Evolutionary conservation across 2,113 vertebrate species (phyloP).

Genomic region (Dicaeum eximium): DNA sequence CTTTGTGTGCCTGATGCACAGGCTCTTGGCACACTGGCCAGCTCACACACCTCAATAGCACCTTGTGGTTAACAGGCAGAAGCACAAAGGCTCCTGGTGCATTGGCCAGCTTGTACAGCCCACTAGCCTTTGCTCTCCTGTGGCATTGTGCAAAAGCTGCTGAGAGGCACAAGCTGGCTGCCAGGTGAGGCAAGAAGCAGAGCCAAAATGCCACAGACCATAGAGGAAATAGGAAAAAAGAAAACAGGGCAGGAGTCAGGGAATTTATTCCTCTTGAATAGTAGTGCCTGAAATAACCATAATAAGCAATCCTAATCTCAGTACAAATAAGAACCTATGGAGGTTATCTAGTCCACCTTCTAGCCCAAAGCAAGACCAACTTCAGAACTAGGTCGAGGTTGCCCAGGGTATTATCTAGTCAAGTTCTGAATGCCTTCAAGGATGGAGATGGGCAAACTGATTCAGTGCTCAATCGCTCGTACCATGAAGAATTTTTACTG

Average conservation of each 20-base stretch:
- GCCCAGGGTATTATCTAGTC: not conserved
- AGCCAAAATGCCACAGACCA: not conserved
- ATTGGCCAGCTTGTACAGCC: not conserved
- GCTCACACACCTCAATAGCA: slow-evolving; percentile 48
- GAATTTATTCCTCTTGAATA: not conserved
- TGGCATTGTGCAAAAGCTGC: not conserved
- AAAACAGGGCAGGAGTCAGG: not conserved
- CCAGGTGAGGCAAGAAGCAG: not conserved
- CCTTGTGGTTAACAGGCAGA: slow-evolving; percentile 60
- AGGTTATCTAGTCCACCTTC: not conserved
- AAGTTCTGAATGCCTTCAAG: not conserved
- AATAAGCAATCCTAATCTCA: not conserved
- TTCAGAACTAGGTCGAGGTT: not conserved
- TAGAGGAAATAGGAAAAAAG: not conserved
- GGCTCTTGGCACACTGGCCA: not conserved
- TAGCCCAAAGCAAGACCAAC: not conserved
- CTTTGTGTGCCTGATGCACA: slow-evolving; percentile 21
- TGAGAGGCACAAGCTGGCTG: slow-evolving; percentile 22
- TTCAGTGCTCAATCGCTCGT: not conserved
- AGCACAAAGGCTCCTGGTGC: slow-evolving; percentile 23
- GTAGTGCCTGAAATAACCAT: not conserved
- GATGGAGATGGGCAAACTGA: not conserved
- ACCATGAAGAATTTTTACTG: not conserved
- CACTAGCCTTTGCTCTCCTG: slow-evolving; percentile 22
- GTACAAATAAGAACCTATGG: not conserved